Evolutionary conservation across 2,113 vertebrate genomes (phyloP), one percentile per base, ranked within the genome.

Genomic region (Labeo catla): DNA sequence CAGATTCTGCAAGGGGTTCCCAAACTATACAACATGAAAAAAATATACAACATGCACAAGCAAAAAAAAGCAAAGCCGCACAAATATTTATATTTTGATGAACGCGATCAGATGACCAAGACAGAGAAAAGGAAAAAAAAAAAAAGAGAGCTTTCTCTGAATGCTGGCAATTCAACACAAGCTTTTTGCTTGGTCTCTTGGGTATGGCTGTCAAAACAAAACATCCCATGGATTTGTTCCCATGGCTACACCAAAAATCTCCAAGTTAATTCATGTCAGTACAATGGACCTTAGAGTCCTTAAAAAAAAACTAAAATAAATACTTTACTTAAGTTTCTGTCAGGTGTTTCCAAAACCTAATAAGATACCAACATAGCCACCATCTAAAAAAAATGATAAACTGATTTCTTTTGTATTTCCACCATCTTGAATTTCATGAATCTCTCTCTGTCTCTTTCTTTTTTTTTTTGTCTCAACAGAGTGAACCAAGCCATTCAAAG

Each of bases 401-500:
- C 10, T 73, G 39, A 45, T 50, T 76, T 49, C 0, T 76, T 28
- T 52, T 50, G 43, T 28, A 28, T 76, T 76, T 12, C 10, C 47
- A 1, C 23, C 47, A 52, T 76, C 11, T 52, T 52, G 6, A 28
- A 52, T 52, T 86, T 54, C 87, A 93, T 90, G 89, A 91, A 91
- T 91, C 91, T 90, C 91, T 91, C 86, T 92, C 87, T 92, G 28
- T 28, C 28, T 28, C 28, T 28, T 28, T 28, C 28, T 93, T 89
- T 89, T 92, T 90, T 90, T 91, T 92, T 90, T 90, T 91, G 57
- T 84, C 87, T 76, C 89, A 91, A 80, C 89, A 86, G 86, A 74
- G 87, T 0, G 91, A 92, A 91, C 93, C 16, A 86, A 94, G 92
- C 93, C 90, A 76, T 0, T 97, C 96, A 39, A 95, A 95, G 92